phyloP scores from a whole-genome alignment of 2,113 vertebrate species.

The Fukomys damarensis region DNA sequence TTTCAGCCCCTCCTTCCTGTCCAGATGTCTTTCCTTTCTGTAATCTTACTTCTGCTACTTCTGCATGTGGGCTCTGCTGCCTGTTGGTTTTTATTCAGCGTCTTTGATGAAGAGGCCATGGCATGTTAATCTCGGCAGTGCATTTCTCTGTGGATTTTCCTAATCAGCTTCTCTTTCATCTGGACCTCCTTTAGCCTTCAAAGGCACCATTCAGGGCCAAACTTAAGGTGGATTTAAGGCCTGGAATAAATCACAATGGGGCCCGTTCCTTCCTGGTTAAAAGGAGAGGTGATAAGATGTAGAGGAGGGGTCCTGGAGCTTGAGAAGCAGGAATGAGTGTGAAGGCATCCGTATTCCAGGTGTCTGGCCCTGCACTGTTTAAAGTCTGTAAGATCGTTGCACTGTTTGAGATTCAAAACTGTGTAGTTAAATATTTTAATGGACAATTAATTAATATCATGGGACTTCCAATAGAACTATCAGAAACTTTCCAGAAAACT shows the following conservation, averaged over 20 bases:
- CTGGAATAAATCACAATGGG: slow-evolving; percentile 74
- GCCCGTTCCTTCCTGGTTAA: not conserved
- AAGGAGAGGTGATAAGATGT: not conserved
- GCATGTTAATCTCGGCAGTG: slow-evolving; percentile 70
- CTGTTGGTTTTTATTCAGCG: slow-evolving; percentile 67
- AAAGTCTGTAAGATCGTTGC: not conserved
- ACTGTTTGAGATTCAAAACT: not conserved
- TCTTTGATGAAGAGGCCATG: slow-evolving; percentile 70
- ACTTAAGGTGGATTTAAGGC: slow-evolving; percentile 57
- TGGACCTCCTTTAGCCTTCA: slow-evolving; percentile 74
- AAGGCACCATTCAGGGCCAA: slow-evolving; percentile 59
- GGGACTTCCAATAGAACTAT: not conserved
- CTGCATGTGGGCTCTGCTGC: not conserved
- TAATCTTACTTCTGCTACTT: slow-evolving; percentile 44
- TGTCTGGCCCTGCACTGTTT: not conserved
- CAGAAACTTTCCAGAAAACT: slow-evolving; percentile 54
- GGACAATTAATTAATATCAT: not conserved
- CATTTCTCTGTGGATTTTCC: slow-evolving; percentile 58
- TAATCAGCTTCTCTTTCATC: slow-evolving; percentile 70
- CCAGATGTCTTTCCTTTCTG: slow-evolving; percentile 67
- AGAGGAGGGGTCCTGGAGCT: not conserved
- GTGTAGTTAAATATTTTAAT: not conserved
- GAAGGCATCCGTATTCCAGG: not conserved
- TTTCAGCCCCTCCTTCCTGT: not conserved
- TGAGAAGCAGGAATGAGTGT: not conserved